Evolutionary conservation across 2,113 vertebrate species (phyloP).

Genomic region (Antigone vipio): DNA sequence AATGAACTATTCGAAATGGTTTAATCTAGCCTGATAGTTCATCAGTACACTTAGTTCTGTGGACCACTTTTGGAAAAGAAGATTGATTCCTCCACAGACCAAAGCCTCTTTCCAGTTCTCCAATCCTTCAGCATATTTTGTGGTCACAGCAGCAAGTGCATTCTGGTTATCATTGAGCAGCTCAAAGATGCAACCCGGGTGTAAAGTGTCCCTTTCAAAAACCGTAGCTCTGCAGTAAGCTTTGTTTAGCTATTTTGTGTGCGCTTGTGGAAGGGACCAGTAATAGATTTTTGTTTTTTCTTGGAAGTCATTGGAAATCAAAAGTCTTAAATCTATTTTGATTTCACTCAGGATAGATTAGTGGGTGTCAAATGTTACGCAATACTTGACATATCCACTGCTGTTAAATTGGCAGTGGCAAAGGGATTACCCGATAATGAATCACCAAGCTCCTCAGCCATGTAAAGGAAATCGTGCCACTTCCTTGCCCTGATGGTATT

Average conservation of each 20-base stretch:
- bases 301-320: neutral
- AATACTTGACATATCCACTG: conserved; percentile 22
- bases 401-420: conserved; percentile 36
- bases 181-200: neutral
- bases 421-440: conserved; percentile 55
- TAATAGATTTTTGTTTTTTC: neutral
- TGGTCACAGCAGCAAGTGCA: neutral
- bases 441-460: conserved; percentile 13
- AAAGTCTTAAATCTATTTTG: conserved; percentile 18
- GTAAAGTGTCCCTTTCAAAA: neutral
- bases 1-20: neutral
- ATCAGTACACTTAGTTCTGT: neutral
- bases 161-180: neutral
- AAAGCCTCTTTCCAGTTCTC: neutral
- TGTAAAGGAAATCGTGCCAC: neutral
- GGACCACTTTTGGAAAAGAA: neutral
- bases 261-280: neutral
- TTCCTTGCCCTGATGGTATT: neutral
- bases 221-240: neutral
- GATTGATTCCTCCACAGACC: neutral
- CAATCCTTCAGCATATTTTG: neutral
- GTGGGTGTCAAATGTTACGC: conserved; percentile 14
- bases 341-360: conserved; percentile 25
- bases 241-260: neutral
- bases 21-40: neutral